phyloP scores from a whole-genome alignment of 2,113 vertebrate genomes.

The Enhydra lutris region DNA sequence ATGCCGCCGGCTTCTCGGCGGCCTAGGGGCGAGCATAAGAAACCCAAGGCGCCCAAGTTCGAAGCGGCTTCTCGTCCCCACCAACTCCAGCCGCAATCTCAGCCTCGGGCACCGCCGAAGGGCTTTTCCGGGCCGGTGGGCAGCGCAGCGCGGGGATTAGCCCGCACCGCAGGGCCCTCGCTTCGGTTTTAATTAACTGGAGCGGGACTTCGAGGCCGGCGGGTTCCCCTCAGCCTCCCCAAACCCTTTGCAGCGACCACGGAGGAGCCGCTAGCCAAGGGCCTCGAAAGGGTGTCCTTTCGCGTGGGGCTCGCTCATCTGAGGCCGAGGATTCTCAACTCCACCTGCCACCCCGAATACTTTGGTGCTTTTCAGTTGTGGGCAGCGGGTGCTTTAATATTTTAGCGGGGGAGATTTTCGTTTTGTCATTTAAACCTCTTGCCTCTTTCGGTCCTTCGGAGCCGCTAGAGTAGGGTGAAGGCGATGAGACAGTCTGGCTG shows the following conservation, averaged over 20 bases:
- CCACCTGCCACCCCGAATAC: no score
- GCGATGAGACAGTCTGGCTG: neutral
- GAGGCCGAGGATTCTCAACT: neutral
- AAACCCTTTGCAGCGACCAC: neutral
- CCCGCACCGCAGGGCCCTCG: conserved; percentile 39
- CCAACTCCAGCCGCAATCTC: neutral
- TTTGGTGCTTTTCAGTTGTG: neutral
- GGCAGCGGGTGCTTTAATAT: neutral
- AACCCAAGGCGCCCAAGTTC: neutral
- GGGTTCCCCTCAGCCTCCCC: neutral
- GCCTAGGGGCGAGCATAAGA: neutral
- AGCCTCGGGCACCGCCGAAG: neutral
- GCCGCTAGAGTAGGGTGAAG: neutral
- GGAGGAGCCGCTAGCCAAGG: neutral
- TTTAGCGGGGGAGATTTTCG: neutral
- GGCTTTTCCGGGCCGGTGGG: conserved; percentile 62
- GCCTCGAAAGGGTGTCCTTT: neutral
- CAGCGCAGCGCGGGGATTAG: conserved; percentile 63
- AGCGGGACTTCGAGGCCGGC: neutral
- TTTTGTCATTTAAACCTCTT: conserved; percentile 3
- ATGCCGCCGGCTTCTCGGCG: neutral
- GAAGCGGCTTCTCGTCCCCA: neutral
- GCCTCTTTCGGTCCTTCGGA: neutral
- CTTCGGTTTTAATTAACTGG: conserved; percentile 63
- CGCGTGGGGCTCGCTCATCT: neutral